Conservation (phyloP, 2,888 invertebrate genomes). For the Dicycla oo region DNA sequence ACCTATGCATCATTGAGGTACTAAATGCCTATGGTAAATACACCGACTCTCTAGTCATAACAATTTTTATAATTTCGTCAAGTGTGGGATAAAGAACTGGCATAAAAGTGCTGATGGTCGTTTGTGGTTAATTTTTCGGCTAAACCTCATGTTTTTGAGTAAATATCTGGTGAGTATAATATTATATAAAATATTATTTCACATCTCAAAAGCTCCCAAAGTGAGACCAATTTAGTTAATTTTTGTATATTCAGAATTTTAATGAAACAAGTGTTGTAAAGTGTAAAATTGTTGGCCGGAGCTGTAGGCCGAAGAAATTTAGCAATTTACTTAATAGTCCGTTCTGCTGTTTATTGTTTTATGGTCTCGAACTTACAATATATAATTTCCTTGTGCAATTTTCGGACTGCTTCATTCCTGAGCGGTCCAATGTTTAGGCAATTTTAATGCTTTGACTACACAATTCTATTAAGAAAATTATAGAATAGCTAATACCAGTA, state of each 20-base stretch:
- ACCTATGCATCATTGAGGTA: conserved; percentile 6
- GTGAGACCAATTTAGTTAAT: conserved; percentile 45
- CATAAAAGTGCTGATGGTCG: not conserved
- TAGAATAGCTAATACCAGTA: too few relatives aligned
- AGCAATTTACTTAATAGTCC: conserved; percentile 71
- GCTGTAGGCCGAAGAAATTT: conserved; percentile 66
- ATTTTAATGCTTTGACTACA: conserved; percentile 55
- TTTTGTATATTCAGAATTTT: conserved; percentile 50
- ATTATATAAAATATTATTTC: conserved; percentile 14
- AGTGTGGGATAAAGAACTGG: not conserved
- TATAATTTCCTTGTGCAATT: conserved; percentile 65
- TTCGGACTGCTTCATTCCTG: conserved; percentile 61
- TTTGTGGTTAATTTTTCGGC: not conserved
- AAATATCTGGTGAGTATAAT: not conserved
- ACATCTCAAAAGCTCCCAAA: conserved; percentile 36
- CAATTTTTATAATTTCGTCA: not conserved
- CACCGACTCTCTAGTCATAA: not conserved
- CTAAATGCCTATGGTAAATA: conserved; percentile 3
- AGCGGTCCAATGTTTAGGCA: conserved; percentile 61
- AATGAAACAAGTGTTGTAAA: conserved; percentile 51
- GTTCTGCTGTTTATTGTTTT: conserved; percentile 69
- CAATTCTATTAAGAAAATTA: too few relatives aligned
- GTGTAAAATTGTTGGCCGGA: conserved; percentile 56
- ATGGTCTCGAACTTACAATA: conserved; percentile 67
- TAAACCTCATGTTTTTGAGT: not conserved